A percentile compares a stretch with the other conserved stretches of the same genome.
Evolutionary conservation across 2,113 vertebrate species (phyloP).

Genomic region (Lucifuga dentata): DNA sequence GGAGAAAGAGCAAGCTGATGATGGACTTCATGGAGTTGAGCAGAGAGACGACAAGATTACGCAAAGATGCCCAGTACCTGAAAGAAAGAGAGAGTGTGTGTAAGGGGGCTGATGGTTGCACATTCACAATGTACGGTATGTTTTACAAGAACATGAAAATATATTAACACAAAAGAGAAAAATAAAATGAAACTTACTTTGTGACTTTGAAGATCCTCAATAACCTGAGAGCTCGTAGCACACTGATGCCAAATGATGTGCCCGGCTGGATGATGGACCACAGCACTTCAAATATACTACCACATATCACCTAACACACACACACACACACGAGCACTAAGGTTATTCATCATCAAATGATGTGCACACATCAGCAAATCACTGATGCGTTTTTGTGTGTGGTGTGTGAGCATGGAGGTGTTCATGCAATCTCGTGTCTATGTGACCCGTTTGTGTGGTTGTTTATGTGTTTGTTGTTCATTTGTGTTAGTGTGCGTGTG

Average conservation of each 20-base stretch:
- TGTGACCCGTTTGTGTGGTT: too few species aligned
- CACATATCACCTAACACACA: slow-evolving; percentile 89
- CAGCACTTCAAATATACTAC: slow-evolving; percentile 96
- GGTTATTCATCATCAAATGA: neutral
- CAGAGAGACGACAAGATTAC: slow-evolving; percentile 95
- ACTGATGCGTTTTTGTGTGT: too few species aligned
- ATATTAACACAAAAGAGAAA: too few species aligned
- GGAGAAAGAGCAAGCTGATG: slow-evolving; percentile 96
- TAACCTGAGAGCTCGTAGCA: slow-evolving; percentile 98
- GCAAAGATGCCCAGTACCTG: slow-evolving; percentile 96
- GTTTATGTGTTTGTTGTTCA: neutral
- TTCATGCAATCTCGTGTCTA: too few species aligned
- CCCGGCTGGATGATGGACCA: slow-evolving; percentile 96
- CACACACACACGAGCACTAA: slow-evolving; percentile 30
- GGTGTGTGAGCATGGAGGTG: too few species aligned
- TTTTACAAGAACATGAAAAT: too few species aligned
- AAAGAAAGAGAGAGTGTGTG: slow-evolving; percentile 16
- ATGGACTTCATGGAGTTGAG: slow-evolving; percentile 99
- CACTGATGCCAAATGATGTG: slow-evolving; percentile 97
- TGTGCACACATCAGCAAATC: slow-evolving; percentile 4
- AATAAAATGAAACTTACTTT: too few species aligned
- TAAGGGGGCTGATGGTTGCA: neutral
- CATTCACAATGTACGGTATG: too few species aligned
- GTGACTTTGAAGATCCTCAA: slow-evolving; percentile 99
- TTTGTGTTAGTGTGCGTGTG: neutral